Conservation (phyloP, 2,113 vertebrate species). For the Tor tambroides region DNA sequence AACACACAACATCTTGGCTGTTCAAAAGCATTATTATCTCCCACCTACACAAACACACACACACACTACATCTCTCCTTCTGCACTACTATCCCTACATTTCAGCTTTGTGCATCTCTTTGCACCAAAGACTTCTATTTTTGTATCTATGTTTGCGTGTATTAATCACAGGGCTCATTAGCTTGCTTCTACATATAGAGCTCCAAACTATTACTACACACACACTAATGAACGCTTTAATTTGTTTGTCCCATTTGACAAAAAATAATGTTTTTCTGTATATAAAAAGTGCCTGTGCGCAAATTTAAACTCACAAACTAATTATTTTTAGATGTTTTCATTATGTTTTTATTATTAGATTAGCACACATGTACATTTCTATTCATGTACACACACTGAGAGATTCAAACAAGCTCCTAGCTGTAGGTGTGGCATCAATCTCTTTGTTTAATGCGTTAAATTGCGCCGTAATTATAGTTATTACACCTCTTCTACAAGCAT, state of each 20-base stretch:
- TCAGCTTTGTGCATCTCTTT: not conserved
- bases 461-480: conserved; percentile 46
- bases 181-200: conserved; percentile 12
- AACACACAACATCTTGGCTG: conserved; percentile 36
- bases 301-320: not conserved
- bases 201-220: conserved; percentile 35
- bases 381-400: not conserved
- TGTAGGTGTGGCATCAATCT: conserved; percentile 25
- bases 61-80: conserved; percentile 30
- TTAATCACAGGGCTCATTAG: conserved; percentile 41
- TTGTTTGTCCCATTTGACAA: not conserved
- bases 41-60: conserved; percentile 4
- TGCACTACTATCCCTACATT: conserved; percentile 7
- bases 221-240: not conserved
- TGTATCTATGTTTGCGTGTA: not conserved
- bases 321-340: not conserved
- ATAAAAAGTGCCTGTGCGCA: not conserved
- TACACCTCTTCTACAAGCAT: conserved; percentile 28
- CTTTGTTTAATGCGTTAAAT: conserved; percentile 42
- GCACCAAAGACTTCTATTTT: conserved; percentile 28
- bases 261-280: not conserved
- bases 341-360: conserved; percentile 17
- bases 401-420: not conserved
- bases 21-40: conserved; percentile 33
- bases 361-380: not conserved